Evolutionary conservation across 2,113 vertebrate genomes (phyloP).

Genomic region (Platysternon megacephalum): DNA sequence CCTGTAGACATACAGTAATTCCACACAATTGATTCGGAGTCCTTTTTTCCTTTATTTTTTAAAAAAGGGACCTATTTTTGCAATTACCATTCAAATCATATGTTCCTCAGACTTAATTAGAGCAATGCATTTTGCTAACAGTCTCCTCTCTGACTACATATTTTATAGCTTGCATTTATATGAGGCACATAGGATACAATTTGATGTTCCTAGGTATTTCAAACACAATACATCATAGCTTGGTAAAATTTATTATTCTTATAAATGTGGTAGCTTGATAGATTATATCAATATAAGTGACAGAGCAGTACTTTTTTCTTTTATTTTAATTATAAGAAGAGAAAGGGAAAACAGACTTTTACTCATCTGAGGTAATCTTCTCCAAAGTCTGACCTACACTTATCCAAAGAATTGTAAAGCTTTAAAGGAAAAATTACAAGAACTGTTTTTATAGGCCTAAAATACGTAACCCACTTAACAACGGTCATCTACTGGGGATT

Average conservation of each 20-base stretch:
- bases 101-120: constrained; percentile 21
- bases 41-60: constrained; percentile 15
- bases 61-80: background rate
- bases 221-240: background rate
- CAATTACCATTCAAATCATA: constrained; percentile 16
- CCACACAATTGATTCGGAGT: constrained; percentile 29
- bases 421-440: background rate
- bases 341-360: background rate
- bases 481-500: background rate
- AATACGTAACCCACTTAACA: background rate
- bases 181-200: background rate
- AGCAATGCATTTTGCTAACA: constrained; percentile 8
- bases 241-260: background rate
- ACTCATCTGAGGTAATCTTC: background rate
- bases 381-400: background rate
- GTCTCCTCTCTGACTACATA: background rate
- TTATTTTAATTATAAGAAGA: background rate
- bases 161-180: constrained; percentile 43
- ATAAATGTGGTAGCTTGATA: background rate
- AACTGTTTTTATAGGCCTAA: background rate
- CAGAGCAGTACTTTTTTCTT: background rate
- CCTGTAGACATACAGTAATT: background rate
- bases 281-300: background rate
- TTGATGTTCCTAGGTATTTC: constrained; percentile 60
- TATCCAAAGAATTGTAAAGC: background rate